phyloP scores from a whole-genome alignment of 2,113 vertebrate species.

The Corapipo altera region DNA sequence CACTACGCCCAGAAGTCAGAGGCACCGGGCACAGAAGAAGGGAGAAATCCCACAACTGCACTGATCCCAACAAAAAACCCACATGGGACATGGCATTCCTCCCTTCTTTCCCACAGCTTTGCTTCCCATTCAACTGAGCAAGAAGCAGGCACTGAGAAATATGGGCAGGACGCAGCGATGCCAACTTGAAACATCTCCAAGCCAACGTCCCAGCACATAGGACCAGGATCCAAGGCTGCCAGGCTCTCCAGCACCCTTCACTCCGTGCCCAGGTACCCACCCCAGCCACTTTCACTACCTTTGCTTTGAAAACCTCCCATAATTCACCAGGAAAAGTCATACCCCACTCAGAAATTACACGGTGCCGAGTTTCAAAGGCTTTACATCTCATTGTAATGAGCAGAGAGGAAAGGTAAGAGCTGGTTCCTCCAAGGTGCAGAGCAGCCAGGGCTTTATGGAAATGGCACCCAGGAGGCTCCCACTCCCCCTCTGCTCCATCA shows the following conservation, averaged over 20 bases:
- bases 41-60: neutral
- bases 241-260: neutral
- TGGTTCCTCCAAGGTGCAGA: neutral
- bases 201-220: accelerated
- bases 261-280: neutral
- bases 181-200: neutral
- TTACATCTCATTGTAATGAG: neutral
- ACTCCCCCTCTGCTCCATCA: neutral
- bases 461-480: constrained; percentile 19
- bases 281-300: neutral
- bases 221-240: neutral
- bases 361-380: accelerated
- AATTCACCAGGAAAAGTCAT: neutral
- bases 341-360: neutral
- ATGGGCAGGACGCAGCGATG: accelerated
- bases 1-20: neutral
- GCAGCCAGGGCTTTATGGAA: neutral
- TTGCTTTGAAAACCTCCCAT: neutral
- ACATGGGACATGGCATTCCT: neutral
- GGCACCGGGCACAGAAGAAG: accelerated
- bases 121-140: neutral
- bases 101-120: accelerated
- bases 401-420: neutral
- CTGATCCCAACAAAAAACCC: accelerated
- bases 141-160: neutral